Evolutionary conservation across 1,140 invertebrate genomes (phyloP), one percentile per base, ranked within the genome.

Genomic region (Lanistes nyassanus): DNA sequence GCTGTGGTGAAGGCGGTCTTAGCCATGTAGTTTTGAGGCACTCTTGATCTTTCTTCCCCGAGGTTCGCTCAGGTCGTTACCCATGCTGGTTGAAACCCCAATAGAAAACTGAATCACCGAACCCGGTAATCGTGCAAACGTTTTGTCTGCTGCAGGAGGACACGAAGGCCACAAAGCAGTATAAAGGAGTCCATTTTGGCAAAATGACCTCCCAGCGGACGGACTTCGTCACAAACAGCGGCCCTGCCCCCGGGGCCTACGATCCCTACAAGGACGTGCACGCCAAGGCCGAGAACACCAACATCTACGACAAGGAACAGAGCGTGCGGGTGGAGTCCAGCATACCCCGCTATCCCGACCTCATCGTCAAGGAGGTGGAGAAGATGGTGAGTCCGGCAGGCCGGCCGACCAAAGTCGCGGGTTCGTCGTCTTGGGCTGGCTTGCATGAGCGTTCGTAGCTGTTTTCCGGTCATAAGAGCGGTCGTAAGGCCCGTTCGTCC

Each of bases 191-290:
- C 31, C 85, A 88, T 78, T 89, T 88, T 80, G 83, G 86, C 29
- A 87, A 88, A 60, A 75, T 82, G 55, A 81, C 87, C 21, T 84
- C 84, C 23, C 83, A 84, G 60, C 55, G 85, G 55, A 78, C 76
- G n/a, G 84, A 88, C 42, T 82, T 88, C 65, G 70, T 55, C 26
- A 84, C 82, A 26, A 84, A 80, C 66, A 53, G 77, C 11, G 88
- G 88, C 1, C 88, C 88, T 0, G 88, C 88, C 7, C 88, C 88
- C 3, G 88, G 87, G 5, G 85, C 88, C 65, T 89, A 89, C 79
- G 87, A 89, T n/a, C 85, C 87, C 0, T 84, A 79, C 65, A 36
- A 58, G 6, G 81, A 84, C 39, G 6, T 79, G 4, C 62, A 64
- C 19, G 37, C 73, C 16, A 76, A 77, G 70, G 75, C 80, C 5